phyloP scores from a whole-genome alignment of 2,888 invertebrate genomes.

The Branchipolynoe longqiensis region DNA sequence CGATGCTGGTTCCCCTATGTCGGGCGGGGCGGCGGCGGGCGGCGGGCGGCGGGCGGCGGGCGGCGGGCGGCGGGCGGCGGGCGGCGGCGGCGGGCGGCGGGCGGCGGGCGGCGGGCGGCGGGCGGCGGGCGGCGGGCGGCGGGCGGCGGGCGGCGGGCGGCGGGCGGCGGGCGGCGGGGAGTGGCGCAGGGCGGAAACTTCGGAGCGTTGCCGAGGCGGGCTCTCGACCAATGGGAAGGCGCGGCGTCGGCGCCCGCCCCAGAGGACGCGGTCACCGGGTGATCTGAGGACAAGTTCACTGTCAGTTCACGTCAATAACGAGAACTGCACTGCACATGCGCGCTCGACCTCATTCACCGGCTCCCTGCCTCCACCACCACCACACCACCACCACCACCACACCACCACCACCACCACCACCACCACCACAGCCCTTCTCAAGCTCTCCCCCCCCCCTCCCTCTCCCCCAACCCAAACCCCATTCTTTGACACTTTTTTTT shows the following conservation, averaged over 20 bases:
- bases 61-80: no score
- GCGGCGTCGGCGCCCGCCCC: not conserved
- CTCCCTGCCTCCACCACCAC: not conserved
- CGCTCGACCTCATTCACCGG: not conserved
- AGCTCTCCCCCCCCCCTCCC: not conserved
- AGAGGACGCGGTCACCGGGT: constrained; percentile 8
- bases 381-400: not conserved
- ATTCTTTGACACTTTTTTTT: no score
- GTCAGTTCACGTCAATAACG: not conserved
- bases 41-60: no score
- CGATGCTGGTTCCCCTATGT: no score
- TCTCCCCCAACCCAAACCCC: not conserved
- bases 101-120: no score
- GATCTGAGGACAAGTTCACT: constrained; percentile 35
- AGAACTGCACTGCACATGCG: not conserved
- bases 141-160: no score
- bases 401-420: not conserved
- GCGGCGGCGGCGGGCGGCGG: no score
- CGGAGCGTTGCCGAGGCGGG: constrained; percentile 13
- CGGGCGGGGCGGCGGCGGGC: no score
- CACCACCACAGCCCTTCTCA: not conserved
- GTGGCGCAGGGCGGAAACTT: not conserved
- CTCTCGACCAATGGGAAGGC: not conserved
- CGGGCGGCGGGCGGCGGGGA: no score
- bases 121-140: no score